Conservation (phyloP, 2,113 vertebrate genomes). For the Cricetomys ansorgei region DNA sequence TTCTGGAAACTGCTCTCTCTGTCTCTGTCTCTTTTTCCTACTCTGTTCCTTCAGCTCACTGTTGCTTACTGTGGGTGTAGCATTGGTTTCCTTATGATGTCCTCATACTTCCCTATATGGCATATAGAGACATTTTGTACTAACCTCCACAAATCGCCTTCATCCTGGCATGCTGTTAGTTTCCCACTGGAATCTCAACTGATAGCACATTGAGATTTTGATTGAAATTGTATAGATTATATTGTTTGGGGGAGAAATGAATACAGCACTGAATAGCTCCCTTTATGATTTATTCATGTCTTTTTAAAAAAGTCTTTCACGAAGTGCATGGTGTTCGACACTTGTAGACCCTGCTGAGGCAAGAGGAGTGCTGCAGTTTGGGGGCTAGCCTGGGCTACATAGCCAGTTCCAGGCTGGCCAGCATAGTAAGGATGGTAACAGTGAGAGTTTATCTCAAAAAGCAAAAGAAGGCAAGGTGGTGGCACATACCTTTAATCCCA, state of each 20-base stretch:
- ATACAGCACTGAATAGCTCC: background rate
- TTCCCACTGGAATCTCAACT: background rate
- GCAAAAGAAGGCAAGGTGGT: no score
- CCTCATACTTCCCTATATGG: background rate
- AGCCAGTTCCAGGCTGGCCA: background rate
- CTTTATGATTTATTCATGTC: background rate
- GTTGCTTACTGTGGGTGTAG: background rate
- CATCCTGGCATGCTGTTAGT: background rate
- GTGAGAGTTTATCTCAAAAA: background rate
- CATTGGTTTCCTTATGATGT: background rate
- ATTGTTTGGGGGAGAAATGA: background rate
- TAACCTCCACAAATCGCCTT: background rate
- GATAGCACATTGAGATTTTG: conserved; percentile 29
- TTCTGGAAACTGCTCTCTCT: background rate
- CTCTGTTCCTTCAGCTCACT: background rate
- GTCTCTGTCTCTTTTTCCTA: background rate
- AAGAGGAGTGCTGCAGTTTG: background rate
- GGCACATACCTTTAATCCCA: no score
- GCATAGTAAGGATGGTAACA: background rate
- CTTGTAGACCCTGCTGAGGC: background rate
- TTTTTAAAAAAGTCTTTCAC: background rate
- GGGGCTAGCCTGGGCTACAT: background rate
- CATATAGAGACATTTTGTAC: background rate
- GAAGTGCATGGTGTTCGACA: no score
- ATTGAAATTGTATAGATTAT: background rate